Base-by-base conservation (phyloP, 2,113 vertebrate genomes). In the Butastur rufipennis region DNA sequence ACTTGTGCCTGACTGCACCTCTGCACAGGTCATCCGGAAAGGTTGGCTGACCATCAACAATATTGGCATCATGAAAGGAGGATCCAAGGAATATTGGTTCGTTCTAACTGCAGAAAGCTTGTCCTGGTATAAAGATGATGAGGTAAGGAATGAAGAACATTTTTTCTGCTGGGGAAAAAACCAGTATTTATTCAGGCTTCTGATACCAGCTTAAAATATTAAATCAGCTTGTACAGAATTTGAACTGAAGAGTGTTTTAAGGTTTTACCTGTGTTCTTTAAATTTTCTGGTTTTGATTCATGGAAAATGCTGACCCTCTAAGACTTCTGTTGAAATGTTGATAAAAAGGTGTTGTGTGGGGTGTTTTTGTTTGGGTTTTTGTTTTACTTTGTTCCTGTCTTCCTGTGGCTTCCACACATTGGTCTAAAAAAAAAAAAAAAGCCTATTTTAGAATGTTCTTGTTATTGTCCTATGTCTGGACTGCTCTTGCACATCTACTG, bases 51-150 rank as follows among this genome's bases (percentile, higher is more conserved):
- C 99, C 93, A 98, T 99, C 97, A 99, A 98, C 96, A 99, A 99
- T 96, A 99, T 99, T 94, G 99, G 99, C 97, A 99, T 99, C 97
- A 99, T 99, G 99, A 99, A 99, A 91, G 99, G 99, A 34, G 99
- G 99, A 52, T 99, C 99, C 91, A 99, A 99, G 97, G 99, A 99
- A 79, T 99, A 99, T 97, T 99, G 99, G 99, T 99, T 99, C 16
- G 97, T 99, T 97, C 98, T 99, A 82, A 99, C 99, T 0, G 99
- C 99, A 0, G 99, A 99, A 97, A 99, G 99, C 11, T 97, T 99
- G 81, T 99, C 99, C 94, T 99, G 99, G 99, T 99, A 99, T 97
- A 99, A 99, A 97, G 99, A 99, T 27, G 99, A 99, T 78, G 99
- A 99, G 99, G 99, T 99, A 96, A 97, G 95, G 59, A 91, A 62